phyloP scores from a whole-genome alignment of 1,140 invertebrate species.

The Drosophila busckii region DNA sequence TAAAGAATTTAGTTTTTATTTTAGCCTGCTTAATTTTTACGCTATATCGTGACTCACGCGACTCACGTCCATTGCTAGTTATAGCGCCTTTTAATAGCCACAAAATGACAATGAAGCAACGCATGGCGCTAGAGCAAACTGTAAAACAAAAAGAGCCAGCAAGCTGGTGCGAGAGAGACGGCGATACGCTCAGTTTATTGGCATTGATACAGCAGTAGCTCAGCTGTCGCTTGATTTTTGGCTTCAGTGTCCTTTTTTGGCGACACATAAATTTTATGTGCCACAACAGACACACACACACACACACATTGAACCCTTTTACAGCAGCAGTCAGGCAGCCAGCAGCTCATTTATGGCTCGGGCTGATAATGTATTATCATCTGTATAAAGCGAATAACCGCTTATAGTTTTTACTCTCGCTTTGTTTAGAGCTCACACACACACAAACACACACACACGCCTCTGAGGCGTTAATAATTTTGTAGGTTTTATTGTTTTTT shows the following conservation, averaged over 20 bases:
- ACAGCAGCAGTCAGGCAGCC: constrained; percentile 12
- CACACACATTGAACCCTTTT: constrained; percentile 24
- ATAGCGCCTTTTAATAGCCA: constrained; percentile 2
- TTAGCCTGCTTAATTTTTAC: no score
- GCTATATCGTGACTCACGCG: neutral
- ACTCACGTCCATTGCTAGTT: constrained; percentile 1
- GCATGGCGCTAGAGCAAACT: neutral
- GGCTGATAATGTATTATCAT: constrained; percentile 57
- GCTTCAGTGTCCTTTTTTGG: constrained; percentile 53
- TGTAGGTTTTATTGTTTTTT: constrained; percentile 24
- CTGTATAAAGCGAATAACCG: neutral
- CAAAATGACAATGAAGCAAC: neutral
- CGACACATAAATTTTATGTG: constrained; percentile 68
- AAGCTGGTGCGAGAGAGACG: neutral
- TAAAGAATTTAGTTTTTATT: no score
- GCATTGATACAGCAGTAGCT: constrained; percentile 42
- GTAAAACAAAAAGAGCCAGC: neutral
- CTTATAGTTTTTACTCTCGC: constrained; percentile 33
- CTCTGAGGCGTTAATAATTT: constrained; percentile 55
- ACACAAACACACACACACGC: constrained; percentile 9
- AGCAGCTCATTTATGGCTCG: constrained; percentile 57
- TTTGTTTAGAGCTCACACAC: constrained; percentile 15
- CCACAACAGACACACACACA: constrained; percentile 14
- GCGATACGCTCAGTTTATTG: no score
- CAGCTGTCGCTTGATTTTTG: constrained; percentile 59